A percentile compares a stretch with the other conserved stretches of the same genome.
Conservation (phyloP, 2,113 vertebrate species). For the Sylvilagus bachmani region DNA sequence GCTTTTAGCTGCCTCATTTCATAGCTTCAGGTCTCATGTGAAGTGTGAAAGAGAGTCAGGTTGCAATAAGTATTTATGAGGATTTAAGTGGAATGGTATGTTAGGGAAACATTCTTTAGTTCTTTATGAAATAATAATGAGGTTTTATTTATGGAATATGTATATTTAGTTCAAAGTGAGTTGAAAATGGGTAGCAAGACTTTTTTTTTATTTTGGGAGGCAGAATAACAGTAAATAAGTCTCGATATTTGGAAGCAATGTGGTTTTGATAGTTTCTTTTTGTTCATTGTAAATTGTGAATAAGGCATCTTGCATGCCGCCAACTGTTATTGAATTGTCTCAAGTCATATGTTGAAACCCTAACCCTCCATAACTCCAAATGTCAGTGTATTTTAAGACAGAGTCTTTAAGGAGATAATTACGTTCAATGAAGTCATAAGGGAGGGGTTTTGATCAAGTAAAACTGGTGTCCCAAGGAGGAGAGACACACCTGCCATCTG, state of each 20-base stretch:
- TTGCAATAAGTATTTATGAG: constrained; percentile 15
- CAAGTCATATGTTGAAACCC: neutral
- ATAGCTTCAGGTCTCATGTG: constrained; percentile 6
- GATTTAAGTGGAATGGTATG: neutral
- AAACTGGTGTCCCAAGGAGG: neutral
- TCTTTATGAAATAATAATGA: constrained; percentile 66
- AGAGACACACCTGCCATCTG: neutral
- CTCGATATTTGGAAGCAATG: constrained; percentile 2
- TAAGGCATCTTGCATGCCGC: neutral
- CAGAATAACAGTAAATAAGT: constrained; percentile 5
- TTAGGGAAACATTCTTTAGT: constrained; percentile 19
- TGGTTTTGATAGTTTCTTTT: constrained; percentile 12
- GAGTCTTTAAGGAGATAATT: neutral
- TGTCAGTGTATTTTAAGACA: neutral
- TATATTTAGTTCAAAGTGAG: constrained; percentile 40
- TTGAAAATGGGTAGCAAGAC: neutral
- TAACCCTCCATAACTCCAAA: neutral
- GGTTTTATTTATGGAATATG: constrained; percentile 39
- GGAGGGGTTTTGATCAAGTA: neutral
- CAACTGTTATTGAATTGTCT: neutral
- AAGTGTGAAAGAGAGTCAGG: constrained; percentile 35
- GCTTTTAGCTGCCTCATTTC: neutral
- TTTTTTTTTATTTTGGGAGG: constrained; percentile 46
- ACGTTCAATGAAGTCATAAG: neutral
- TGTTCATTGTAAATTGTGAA: neutral